Conservation (phyloP, 2,797 vertebrate genomes). For the Emys orbicularis region DNA sequence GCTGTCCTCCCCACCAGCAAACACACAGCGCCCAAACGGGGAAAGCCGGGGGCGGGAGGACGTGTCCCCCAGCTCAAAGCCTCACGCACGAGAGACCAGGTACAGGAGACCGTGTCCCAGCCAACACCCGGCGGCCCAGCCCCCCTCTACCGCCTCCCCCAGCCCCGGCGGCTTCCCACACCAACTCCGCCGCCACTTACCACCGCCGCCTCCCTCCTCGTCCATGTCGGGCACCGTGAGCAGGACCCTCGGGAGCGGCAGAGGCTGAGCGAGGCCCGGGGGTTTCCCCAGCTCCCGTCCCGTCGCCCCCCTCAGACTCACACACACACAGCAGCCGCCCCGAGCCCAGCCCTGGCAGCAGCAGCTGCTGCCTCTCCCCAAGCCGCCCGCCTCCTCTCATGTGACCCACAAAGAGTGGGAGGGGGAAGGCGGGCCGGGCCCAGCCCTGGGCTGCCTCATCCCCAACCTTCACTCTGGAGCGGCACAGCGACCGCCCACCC, state of each 20-base stretch:
- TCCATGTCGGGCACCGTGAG: constrained; percentile 73
- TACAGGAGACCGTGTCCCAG: background rate
- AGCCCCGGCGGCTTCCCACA: no score
- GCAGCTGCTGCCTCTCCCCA: constrained; percentile 17
- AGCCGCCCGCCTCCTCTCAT: constrained; percentile 61
- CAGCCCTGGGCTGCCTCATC: background rate
- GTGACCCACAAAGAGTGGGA: constrained; percentile 34
- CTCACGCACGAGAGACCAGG: background rate
- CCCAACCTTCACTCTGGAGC: background rate
- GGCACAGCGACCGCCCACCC: rapidly evolving
- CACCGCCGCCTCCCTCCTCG: constrained; percentile 77
- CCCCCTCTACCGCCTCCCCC: background rate
- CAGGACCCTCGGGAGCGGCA: constrained; percentile 1
- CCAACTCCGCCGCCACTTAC: constrained; percentile 62
- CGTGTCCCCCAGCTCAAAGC: no score
- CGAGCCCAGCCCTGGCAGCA: background rate
- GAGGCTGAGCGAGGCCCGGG: background rate
- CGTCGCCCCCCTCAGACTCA: background rate
- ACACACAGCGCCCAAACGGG: no score
- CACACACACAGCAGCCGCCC: background rate
- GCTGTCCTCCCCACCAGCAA: background rate
- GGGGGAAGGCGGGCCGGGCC: background rate
- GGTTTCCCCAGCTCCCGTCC: background rate
- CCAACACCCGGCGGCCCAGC: background rate
- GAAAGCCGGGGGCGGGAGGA: background rate